Base-by-base conservation (phyloP, 2,888 invertebrate species). In the Ctena decussata region DNA sequence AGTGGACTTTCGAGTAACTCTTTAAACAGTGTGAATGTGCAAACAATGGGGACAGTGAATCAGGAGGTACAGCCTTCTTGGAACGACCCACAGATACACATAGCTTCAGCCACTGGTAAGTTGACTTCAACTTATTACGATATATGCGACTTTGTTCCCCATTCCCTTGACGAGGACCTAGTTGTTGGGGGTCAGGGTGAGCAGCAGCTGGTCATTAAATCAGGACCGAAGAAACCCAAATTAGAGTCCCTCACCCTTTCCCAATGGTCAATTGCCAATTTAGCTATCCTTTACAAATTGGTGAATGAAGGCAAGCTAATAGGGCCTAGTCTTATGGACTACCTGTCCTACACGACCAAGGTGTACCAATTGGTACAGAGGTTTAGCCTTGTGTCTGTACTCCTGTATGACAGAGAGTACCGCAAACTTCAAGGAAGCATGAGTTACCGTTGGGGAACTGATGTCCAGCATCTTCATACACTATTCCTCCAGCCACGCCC, bases 71-170 rank as follows among this genome's bases (percentile, higher is more conserved):
- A 60, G 60, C 60, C 60, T 11, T 60, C 60, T 6, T 60, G 60
- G 60, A 60, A 60, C 8, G 60, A 60, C 60, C 60, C 60, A 60
- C 60, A 60, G 60, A 60, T 60, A 6, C 60, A 30, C n/a, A n/a
- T n/a, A n/a, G n/a, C n/a, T n/a, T 53, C 53, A 5, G 53, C 53
- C 5, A 53, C 53, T 21, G 60, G 60, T 60, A 60, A 60, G 60
- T 60, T 21, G 27, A 21, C 30, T 60, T 8, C 60, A 27, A 60
- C 30, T 18, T 60, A 11, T 60, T 60, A 60, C 27, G 60, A 60
- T 60, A 18, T 60, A 1, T 60, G 60, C 18, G 60, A 60, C 30
- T 60, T 60, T 60, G 60, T 60, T 11, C 60, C 60, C 60, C 27
- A 60, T 60, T 30, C 27, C 32, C 27, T 60, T 30, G 60, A 60